phyloP scores from a whole-genome alignment of 2,888 invertebrate genomes.

The Beris chalybata region DNA sequence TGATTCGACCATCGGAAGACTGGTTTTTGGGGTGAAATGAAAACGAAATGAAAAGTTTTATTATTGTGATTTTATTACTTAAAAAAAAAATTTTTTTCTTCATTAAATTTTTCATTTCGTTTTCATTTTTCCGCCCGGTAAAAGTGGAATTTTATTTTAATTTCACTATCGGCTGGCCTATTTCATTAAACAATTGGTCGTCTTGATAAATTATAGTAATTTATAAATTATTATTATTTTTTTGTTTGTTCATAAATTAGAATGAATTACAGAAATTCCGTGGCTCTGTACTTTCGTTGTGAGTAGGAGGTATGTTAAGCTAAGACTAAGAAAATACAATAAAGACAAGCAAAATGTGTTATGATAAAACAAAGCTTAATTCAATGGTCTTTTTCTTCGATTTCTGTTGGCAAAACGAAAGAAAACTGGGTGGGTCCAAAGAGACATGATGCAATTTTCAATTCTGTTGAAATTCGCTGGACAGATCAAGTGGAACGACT shows the following conservation, averaged over 20 bases:
- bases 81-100: too few relatives aligned
- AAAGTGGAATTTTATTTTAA: too few relatives aligned
- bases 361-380: conserved; percentile 17
- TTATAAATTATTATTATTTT: conserved; percentile 21
- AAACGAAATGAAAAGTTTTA: too few relatives aligned
- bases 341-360: conserved; percentile 23
- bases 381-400: background rate
- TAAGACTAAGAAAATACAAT: conserved; percentile 21
- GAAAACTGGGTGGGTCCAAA: conserved; percentile 4
- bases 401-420: background rate
- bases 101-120: too few relatives aligned
- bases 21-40: too few relatives aligned
- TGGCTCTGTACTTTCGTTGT: conserved; percentile 10
- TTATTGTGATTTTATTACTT: too few relatives aligned
- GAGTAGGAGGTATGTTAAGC: conserved; percentile 17
- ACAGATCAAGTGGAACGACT: conserved; percentile 28
- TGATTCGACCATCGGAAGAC: too few relatives aligned
- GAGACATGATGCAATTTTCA: conserved; percentile 22
- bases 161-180: too few relatives aligned
- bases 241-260: conserved; percentile 14
- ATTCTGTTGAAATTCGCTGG: conserved; percentile 23
- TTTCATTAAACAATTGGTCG: background rate
- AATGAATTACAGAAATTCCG: conserved; percentile 12
- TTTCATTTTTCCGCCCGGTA: too few relatives aligned
- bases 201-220: conserved; percentile 19